A percentile compares a stretch with the other conserved stretches of the same genome.
Evolutionary conservation across 2,797 vertebrate genomes (phyloP).

Genomic region (Myotis findleyi): DNA sequence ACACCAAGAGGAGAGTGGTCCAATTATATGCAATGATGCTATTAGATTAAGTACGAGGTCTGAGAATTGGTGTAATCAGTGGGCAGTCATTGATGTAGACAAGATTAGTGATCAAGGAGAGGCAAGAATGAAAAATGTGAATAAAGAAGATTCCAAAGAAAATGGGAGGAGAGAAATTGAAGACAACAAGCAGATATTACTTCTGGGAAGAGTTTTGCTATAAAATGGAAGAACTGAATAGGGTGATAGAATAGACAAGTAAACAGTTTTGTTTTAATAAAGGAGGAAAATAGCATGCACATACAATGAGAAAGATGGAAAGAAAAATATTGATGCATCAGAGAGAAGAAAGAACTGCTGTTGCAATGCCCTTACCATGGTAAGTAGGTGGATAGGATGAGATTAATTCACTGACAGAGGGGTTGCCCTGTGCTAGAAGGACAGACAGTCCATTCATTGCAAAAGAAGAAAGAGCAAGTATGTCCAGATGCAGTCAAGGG

Average conservation of each 20-base stretch:
- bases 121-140: not conserved
- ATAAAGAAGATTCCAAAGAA: not conserved
- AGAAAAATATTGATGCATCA: not conserved
- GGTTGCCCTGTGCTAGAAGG: not conserved
- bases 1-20: not conserved
- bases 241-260: not conserved
- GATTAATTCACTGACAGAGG: not conserved
- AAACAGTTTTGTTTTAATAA: not conserved
- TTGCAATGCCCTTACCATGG: not conserved
- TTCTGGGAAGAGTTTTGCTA: not conserved
- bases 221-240: not conserved
- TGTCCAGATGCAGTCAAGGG: not conserved
- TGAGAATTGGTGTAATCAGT: not conserved
- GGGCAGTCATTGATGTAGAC: not conserved
- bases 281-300: not conserved
- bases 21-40: not conserved
- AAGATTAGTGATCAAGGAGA: not conserved
- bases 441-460: not conserved
- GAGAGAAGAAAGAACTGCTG: not conserved
- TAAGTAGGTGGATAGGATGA: not conserved
- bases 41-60: accelerated
- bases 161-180: not conserved
- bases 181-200: not conserved
- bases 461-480: not conserved
- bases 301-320: not conserved